phyloP scores from a whole-genome alignment of 2,113 vertebrate genomes.

The Andinoacara biseriatus region DNA sequence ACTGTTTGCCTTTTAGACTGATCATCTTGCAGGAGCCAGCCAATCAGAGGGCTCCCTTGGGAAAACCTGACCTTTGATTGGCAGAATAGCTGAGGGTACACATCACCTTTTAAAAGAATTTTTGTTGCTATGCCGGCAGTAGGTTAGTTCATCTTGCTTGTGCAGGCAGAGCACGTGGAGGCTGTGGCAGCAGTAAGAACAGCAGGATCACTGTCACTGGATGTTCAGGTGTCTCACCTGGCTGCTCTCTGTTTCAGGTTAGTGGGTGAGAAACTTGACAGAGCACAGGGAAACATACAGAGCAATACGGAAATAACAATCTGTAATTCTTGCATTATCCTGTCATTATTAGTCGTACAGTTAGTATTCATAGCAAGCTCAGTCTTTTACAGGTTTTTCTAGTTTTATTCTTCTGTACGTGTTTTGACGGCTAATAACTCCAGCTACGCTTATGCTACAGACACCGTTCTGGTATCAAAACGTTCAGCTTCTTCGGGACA shows the following conservation, averaged over 20 bases:
- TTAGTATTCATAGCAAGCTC: neutral
- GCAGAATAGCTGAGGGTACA: conserved; percentile 16
- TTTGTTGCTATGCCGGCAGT: neutral
- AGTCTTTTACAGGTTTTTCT: neutral
- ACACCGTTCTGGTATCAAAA: too few species aligned
- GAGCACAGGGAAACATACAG: neutral
- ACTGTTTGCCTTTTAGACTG: neutral
- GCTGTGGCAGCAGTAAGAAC: conserved; percentile 15
- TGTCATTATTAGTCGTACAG: neutral
- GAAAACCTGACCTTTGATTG: conserved; percentile 45
- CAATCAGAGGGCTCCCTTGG: conserved; percentile 7
- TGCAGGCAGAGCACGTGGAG: neutral
- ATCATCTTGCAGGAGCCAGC: neutral
- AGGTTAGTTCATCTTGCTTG: neutral
- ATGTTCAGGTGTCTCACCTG: neutral
- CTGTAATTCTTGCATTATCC: neutral
- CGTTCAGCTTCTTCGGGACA: too few species aligned
- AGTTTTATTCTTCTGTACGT: too few species aligned
- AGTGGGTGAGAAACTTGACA: neutral
- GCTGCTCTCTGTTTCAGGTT: conserved; percentile 38
- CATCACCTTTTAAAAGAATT: neutral
- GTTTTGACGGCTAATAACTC: too few species aligned
- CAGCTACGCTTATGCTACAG: too few species aligned
- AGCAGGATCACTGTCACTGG: neutral
- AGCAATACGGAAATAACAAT: neutral